Evolutionary conservation across 2,113 vertebrate species (phyloP), one percentile per base, ranked within the genome.

Genomic region (Burhinus oedicnemus): DNA sequence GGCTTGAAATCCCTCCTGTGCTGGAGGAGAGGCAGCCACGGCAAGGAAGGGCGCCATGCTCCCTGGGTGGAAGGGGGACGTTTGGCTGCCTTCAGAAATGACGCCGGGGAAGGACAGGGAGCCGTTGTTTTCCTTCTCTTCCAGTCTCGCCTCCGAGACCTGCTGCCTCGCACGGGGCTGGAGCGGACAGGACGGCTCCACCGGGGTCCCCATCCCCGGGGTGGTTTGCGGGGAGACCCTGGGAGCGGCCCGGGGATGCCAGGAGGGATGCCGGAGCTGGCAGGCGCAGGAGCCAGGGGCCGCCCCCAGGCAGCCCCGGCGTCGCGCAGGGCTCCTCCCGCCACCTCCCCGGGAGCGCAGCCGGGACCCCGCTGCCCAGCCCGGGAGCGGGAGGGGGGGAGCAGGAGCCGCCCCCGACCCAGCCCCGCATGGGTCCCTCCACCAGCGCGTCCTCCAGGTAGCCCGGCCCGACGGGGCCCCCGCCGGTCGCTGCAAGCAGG

Each of bases 391-490:
- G 18, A 25, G 6, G 22, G 25, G 45, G 57, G 47, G n/a, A 40
- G 69, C n/a, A 29, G 51, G 51, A 75, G 40, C 71, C 61, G 49
- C 58, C 76, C 44, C 57, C 19, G 6, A 15, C 27, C 54, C 36
- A 14, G 17, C 5, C 8, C 40, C 21, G 9, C 7, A 15, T 15
- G 4, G 4, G 16, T 3, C 4, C 8, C 40, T 25, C 17, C 57
- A 7, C 18, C 42, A 1, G 49, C 9, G 13, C 47, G 25, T 40
- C 29, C 15, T 4, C 40, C 12, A 5, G 11, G 4, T 45, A 2
- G 40, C 36, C n/a, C 22, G 36, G 17, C 36, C 42, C 42, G 72
- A 70, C 44, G n/a, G 52, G 36, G 47, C 8, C 15, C 27, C 55
- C 27, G 32, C 20, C 29, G 38, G 55, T 11, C 12, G 16, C 61